Evolutionary conservation across 2,113 vertebrate species (phyloP).

Genomic region (Sprattus sprattus): DNA sequence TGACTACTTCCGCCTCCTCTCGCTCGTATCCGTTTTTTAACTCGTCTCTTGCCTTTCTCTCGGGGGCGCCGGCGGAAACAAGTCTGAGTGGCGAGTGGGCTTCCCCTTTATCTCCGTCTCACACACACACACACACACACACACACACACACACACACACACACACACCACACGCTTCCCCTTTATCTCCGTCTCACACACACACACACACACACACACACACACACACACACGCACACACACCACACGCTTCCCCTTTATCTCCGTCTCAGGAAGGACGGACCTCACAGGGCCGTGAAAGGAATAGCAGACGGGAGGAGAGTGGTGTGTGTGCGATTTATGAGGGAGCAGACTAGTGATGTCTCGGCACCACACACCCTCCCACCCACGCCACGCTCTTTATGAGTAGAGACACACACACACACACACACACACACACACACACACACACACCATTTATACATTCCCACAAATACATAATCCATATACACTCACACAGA

Average conservation of each 20-base stretch:
- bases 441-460: background rate
- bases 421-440: background rate
- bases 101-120: background rate
- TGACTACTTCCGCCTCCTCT: background rate
- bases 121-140: too few relatives aligned
- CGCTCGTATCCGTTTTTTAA: background rate
- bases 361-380: background rate
- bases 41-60: background rate
- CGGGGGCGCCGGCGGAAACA: background rate
- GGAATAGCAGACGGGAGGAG: conserved; percentile 21
- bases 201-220: too few relatives aligned
- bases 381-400: background rate
- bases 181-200: too few relatives aligned
- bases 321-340: background rate
- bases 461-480: background rate
- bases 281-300: conserved; percentile 28
- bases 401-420: conserved; percentile 15
- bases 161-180: too few relatives aligned
- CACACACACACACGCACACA: too few relatives aligned
- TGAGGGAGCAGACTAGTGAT: background rate
- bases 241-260: background rate
- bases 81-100: background rate
- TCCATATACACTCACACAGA: background rate
- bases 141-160: too few relatives aligned
- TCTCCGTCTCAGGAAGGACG: conserved; percentile 7